These are phyloP conservation scores for Drosophila lacertosa DNA, from an alignment of 1,140 invertebrate species.

Conservation along the genomic window DNA sequence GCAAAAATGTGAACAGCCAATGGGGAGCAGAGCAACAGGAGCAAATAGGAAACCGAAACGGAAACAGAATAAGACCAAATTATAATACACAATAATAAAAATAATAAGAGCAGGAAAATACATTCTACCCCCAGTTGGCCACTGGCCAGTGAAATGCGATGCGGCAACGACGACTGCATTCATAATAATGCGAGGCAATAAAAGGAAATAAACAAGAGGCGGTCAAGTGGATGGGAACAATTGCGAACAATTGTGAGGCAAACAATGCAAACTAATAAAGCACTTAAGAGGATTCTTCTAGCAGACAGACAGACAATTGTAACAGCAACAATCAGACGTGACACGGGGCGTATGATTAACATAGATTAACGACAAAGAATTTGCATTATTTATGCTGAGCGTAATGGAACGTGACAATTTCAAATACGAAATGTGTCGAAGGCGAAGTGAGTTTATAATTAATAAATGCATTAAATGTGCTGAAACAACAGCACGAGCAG, in stretches of 20 bases:
- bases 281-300: slow-evolving; percentile 64
- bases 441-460: slow-evolving; percentile 47
- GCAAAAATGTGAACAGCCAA: slow-evolving; percentile 39
- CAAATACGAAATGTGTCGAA: slow-evolving; percentile 47
- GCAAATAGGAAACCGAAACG: slow-evolving; percentile 18
- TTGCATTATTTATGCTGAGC: slow-evolving; percentile 1
- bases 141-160: slow-evolving; percentile 22
- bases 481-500: slow-evolving; percentile 21
- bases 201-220: slow-evolving; percentile 32
- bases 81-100: slow-evolving; percentile 35
- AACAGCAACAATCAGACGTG: slow-evolving; percentile 62
- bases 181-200: slow-evolving; percentile 32
- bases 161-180: slow-evolving; percentile 17
- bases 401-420: slow-evolving; percentile 45
- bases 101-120: slow-evolving; percentile 21
- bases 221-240: slow-evolving; percentile 38
- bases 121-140: slow-evolving; percentile 21
- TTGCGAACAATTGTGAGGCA: slow-evolving; percentile 40
- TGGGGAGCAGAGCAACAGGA: slow-evolving; percentile 1
- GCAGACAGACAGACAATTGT: slow-evolving; percentile 33
- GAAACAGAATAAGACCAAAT: slow-evolving; percentile 13
- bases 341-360: slow-evolving; percentile 70
- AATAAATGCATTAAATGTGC: slow-evolving; percentile 53
- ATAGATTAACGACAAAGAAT: slow-evolving; percentile 32
- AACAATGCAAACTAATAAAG: slow-evolving; percentile 81